Conservation (phyloP, 2,888 invertebrate genomes). For the Caradrina clavipalpis region DNA sequence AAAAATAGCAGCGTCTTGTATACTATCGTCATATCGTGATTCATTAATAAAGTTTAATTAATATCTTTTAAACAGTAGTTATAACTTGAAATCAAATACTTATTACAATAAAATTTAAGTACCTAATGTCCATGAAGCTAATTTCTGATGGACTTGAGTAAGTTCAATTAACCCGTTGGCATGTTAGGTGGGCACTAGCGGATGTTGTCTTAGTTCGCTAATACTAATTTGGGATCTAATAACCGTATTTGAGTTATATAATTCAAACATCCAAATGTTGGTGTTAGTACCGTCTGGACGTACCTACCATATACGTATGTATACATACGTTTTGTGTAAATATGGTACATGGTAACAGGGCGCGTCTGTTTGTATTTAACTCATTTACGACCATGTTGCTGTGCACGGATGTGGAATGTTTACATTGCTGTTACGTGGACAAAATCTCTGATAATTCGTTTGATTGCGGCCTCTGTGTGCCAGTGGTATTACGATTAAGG, state of each 20-base stretch:
- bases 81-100: no score
- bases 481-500: constrained; percentile 33
- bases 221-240: constrained; percentile 74
- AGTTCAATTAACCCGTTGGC: constrained; percentile 43
- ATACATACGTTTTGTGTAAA: constrained; percentile 72
- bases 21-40: background rate
- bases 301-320: constrained; percentile 70
- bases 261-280: constrained; percentile 78
- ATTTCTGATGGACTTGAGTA: constrained; percentile 10
- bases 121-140: background rate
- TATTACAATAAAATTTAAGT: no score
- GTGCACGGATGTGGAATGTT: constrained; percentile 77
- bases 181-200: constrained; percentile 62
- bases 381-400: constrained; percentile 79
- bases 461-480: constrained; percentile 54
- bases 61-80: background rate
- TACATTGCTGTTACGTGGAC: constrained; percentile 73
- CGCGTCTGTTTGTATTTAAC: constrained; percentile 80
- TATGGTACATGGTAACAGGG: constrained; percentile 77
- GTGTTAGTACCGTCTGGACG: constrained; percentile 71
- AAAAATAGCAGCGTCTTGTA: background rate
- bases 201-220: constrained; percentile 73
- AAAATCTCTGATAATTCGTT: constrained; percentile 67
- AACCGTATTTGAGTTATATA: constrained; percentile 85
- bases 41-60: background rate